These are phyloP conservation scores for Odontomyia ornata DNA, from an alignment of 2,888 invertebrate species.

Conservation along the genomic window DNA sequence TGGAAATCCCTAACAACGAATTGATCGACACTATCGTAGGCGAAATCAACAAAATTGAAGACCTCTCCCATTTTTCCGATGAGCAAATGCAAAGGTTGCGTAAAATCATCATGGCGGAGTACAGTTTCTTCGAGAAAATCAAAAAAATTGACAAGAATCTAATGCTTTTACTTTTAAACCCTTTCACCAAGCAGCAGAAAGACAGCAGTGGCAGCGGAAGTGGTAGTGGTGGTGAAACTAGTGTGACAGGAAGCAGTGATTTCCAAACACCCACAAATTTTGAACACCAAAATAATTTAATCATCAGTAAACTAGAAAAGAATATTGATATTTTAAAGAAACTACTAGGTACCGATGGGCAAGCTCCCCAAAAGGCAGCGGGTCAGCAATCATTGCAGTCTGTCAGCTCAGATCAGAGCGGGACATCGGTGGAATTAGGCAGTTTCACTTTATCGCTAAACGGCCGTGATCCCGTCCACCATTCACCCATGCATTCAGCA, in stretches of 20 bases:
- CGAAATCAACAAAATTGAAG: constrained; percentile 61
- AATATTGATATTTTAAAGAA: constrained; percentile 62
- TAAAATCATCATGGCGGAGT: constrained; percentile 57
- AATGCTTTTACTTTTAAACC: constrained; percentile 59
- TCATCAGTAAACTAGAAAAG: constrained; percentile 59
- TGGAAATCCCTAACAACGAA: constrained; percentile 44
- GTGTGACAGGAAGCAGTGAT: background rate
- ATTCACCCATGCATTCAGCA: background rate
- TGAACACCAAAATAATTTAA: constrained; percentile 53
- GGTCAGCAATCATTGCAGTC: background rate
- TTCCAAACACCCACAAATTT: constrained; percentile 1
- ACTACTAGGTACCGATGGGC: constrained; percentile 55
- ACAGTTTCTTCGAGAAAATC: constrained; percentile 60
- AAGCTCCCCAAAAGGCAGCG: background rate
- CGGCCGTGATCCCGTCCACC: background rate
- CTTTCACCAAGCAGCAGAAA: constrained; percentile 53
- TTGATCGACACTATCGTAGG: constrained; percentile 53
- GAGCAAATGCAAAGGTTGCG: constrained; percentile 57
- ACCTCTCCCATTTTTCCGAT: constrained; percentile 55
- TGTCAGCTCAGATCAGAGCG: background rate
- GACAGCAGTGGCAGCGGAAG: constrained; percentile 40
- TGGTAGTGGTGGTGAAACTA: constrained; percentile 40
- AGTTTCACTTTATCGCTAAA: background rate
- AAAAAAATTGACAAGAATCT: constrained; percentile 61
- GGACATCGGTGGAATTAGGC: background rate